phyloP scores from a whole-genome alignment of 2,113 vertebrate genomes.

The Cynopterus brachyotis region DNA sequence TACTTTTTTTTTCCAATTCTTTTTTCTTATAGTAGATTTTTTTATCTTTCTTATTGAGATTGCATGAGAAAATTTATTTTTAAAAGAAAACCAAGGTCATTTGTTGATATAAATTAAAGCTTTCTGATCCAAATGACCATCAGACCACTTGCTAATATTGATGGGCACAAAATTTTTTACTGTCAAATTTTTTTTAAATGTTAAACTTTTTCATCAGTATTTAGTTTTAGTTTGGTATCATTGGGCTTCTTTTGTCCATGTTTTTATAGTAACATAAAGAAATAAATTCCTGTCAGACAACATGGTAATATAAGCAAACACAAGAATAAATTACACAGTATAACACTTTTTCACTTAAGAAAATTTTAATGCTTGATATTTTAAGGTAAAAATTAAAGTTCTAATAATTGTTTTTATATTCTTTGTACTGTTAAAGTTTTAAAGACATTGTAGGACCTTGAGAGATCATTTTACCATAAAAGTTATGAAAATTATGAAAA shows the following conservation, averaged over 20 bases:
- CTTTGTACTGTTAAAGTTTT: not conserved
- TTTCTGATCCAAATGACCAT: not conserved
- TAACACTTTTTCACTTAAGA: constrained; percentile 13
- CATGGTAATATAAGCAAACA: not conserved
- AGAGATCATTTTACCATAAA: constrained; percentile 22
- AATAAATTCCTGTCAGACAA: not conserved
- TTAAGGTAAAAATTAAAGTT: constrained; percentile 35
- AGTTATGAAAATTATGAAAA: constrained; percentile 15
- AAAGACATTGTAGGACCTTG: not conserved
- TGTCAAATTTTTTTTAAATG: not conserved
- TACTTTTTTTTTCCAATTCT: not conserved
- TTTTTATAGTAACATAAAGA: not conserved
- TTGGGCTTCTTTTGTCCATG: not conserved
- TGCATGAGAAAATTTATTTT: not conserved
- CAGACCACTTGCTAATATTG: not conserved
- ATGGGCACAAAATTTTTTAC: not conserved
- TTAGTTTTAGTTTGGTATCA: not conserved
- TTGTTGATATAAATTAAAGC: not conserved
- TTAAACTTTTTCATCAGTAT: not conserved
- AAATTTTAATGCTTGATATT: not conserved
- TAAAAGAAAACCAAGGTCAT: not conserved
- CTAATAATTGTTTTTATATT: constrained; percentile 16
- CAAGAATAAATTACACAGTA: not conserved
- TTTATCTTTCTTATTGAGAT: not conserved
- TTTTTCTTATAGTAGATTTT: not conserved